Evolutionary conservation across 2,113 vertebrate species (phyloP).

Genomic region (Otis tarda): DNA sequence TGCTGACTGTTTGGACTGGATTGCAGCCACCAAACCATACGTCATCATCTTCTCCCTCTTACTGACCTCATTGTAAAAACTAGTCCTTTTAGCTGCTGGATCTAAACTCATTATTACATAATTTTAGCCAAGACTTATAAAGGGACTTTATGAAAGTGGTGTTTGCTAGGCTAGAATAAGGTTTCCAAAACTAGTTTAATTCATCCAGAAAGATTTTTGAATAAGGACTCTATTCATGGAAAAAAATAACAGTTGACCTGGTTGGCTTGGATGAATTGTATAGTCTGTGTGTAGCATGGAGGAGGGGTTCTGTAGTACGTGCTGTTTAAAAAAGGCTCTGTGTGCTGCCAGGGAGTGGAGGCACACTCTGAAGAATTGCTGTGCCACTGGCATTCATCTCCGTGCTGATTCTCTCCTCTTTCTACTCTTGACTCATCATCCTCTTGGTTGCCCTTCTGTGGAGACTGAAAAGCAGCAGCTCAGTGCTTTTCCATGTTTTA

Average conservation of each 20-base stretch:
- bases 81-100: not conserved
- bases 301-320: not conserved
- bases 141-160: constrained; percentile 22
- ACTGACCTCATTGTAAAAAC: constrained; percentile 41
- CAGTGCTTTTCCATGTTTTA: not conserved
- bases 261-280: not conserved
- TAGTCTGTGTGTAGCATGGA: not conserved
- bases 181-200: constrained; percentile 17
- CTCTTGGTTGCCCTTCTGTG: fast-evolving
- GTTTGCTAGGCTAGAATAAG: constrained; percentile 23
- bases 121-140: constrained; percentile 39
- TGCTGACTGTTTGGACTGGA: constrained; percentile 45
- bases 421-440: not conserved
- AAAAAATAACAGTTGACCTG: not conserved
- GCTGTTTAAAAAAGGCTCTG: not conserved
- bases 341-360: not conserved
- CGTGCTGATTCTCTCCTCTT: not conserved
- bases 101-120: constrained; percentile 31
- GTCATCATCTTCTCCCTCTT: constrained; percentile 17
- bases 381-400: fast-evolving
- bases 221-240: constrained; percentile 2
- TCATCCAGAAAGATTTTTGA: constrained; percentile 33
- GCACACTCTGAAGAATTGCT: not conserved
- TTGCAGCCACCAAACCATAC: not conserved
- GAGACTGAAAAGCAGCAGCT: not conserved